Base-by-base conservation (phyloP, 2,888 invertebrate genomes). In the Ditula angustiorana region DNA sequence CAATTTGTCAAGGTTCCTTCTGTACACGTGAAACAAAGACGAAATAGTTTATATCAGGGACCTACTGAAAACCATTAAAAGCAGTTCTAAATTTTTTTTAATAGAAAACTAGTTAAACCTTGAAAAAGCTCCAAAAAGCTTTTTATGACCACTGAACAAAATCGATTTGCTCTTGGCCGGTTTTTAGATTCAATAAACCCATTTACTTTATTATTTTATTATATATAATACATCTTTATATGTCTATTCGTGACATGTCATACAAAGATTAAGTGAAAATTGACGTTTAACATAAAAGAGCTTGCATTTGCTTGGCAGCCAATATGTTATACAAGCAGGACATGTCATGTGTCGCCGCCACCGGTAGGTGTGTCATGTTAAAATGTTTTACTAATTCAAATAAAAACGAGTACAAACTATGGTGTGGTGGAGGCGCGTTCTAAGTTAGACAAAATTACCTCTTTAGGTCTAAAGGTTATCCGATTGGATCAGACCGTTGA, bases 311-410 rank as follows among this genome's bases (percentile, higher is more conserved):
- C 37, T 55, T 26, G 37, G 35, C 23, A 16, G 2, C 11, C 24
- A 44, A 52, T 44, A 52, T 41, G 2, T 26, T 49, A 28, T 30
- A 8, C 23, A n/a, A 44, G 49, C 30, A n/a, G 60, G 26, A 30
- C 23, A 0, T 5, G 37, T 1, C 13, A 16, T 8, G 16, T 16
- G 2, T 5, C 8, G n/a, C 49, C 26, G 24, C 28, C 35, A 26
- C n/a, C n/a, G 35, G 35, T 47, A 35, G 24, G 60, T 41, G 5
- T 52, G 60, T 37, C 50, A 44, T 23, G 28, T 37, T 28, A 41
- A 37, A 41, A 30, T 8, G 21, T 52, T 52, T 52, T 41, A 30
- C 23, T 41, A 50, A 2, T 2, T 41, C 2, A 33, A 33, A 33
- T 13, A 33, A 30, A n/a, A n/a, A n/a, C n/a, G n/a, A n/a, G n/a